Conservation (phyloP, 2,113 vertebrate genomes). For the Prolemur simus region DNA sequence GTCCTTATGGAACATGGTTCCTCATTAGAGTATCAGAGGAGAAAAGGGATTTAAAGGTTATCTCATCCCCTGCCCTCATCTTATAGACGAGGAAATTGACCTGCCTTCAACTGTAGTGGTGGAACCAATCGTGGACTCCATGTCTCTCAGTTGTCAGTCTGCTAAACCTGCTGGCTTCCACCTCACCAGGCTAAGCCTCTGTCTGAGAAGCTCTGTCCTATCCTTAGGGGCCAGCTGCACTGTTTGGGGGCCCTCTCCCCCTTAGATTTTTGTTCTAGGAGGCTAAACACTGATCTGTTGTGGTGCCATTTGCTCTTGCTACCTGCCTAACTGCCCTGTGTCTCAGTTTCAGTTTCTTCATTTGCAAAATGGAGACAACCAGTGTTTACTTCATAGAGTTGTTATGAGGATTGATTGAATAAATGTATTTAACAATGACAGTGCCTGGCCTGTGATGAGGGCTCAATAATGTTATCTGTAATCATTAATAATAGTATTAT, state of each 20-base stretch:
- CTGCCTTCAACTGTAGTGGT: background rate
- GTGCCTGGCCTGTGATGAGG: background rate
- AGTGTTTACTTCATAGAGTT: background rate
- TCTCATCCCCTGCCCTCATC: constrained; percentile 35
- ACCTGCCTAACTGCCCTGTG: background rate
- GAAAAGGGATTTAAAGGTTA: constrained; percentile 36
- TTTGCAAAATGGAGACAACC: background rate
- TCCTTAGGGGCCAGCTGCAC: background rate
- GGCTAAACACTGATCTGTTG: background rate
- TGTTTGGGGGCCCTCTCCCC: background rate
- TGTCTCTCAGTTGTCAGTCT: background rate
- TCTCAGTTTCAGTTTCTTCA: background rate
- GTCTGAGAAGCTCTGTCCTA: background rate
- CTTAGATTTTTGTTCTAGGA: background rate
- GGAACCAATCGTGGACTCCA: background rate
- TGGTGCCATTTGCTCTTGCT: background rate
- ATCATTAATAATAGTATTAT: background rate
- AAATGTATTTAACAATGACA: background rate
- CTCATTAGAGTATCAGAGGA: constrained; percentile 61
- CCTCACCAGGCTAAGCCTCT: background rate
- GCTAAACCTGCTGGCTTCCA: background rate
- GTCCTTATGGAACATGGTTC: constrained; percentile 69
- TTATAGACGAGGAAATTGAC: background rate
- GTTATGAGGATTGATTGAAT: background rate
- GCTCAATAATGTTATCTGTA: background rate